Base-by-base conservation (phyloP, 2,797 vertebrate species). In the Spinus pinus region DNA sequence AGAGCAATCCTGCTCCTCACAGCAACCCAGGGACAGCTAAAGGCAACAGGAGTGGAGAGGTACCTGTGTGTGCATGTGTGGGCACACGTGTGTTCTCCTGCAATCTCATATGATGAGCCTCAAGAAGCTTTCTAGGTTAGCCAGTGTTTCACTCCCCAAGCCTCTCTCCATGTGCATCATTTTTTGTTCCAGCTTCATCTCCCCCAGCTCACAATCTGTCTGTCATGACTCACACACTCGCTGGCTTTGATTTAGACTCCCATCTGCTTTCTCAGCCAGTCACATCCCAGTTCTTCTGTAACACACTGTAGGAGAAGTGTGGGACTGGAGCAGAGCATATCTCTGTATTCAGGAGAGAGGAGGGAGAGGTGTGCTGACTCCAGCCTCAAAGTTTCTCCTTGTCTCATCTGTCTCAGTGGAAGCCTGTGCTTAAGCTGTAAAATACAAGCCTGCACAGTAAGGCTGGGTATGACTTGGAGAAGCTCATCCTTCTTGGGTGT, bases 221-320 rank as follows among this genome's bases (percentile, higher is more conserved):
- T 96, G 81, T 89, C 84, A 9, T 92, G 91, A 96, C 91, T 96
- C 95, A 96, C 81, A 78, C 70, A 1, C 75, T 91, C 14, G 1
- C 75, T 85, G 92, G 70, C 81, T 96, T 95, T 81, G 57, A 93
- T 93, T 92, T 96, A 90, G 89, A 64, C 56, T 93, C 94, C 93
- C 93, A 93, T 95, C 94, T 95, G 92, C 75, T 87, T 93, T 90
- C 78, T 82, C 67, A 95, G 81, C 64, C 75, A 93, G 83, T 88
- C 71, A 77, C 67, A 90, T 94, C 74, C 64, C 83, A 56, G 49
- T 54, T 88, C 56, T 89, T 54, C 83, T 93, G 81, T 60, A 79
- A 62, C 70, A 81, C 25, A 27, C 70, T 1, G 13, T 79, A 94
- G 87, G 89, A 94, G 83, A 94, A 86, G 71, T 88, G 85, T 89